Conservation (phyloP, 1,140 invertebrate species). For the Drosophila bifasciata region DNA sequence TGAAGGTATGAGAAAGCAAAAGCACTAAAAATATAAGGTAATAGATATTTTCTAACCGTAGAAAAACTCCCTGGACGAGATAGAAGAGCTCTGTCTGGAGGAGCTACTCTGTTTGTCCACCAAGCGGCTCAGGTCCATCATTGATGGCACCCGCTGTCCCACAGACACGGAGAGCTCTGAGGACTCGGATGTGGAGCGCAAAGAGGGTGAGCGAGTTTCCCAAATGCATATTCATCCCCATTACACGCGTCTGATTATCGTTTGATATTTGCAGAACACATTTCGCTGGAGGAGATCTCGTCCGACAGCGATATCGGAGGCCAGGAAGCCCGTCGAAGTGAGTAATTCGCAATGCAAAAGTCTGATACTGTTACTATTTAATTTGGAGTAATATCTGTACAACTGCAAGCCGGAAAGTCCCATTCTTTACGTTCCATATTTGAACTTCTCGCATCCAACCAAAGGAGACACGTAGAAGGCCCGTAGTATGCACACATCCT, state of each 20-base stretch:
- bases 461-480: conserved; percentile 72
- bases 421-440: conserved; percentile 51
- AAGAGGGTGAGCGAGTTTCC: conserved; percentile 50
- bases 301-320: conserved; percentile 84
- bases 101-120: conserved; percentile 87
- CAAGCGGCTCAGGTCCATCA: conserved; percentile 85
- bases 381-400: conserved; percentile 56
- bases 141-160: conserved; percentile 85
- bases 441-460: conserved; percentile 70
- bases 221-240: background rate
- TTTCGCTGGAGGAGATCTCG: conserved; percentile 86
- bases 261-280: conserved; percentile 84
- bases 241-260: background rate
- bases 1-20: conserved; percentile 66
- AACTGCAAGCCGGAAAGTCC: conserved; percentile 39
- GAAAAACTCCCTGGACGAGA: conserved; percentile 85
- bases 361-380: conserved; percentile 37
- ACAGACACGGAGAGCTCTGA: conserved; percentile 85
- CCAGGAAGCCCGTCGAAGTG: conserved; percentile 49
- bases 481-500: conserved; percentile 71
- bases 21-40: background rate
- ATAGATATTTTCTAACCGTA: conserved; percentile 25
- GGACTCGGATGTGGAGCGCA: conserved; percentile 84
- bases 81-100: conserved; percentile 87
- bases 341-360: conserved; percentile 3